Evolutionary conservation across 2,888 invertebrate genomes (phyloP), one percentile per base, ranked within the genome.

Genomic region (Scelioninae gen. 1): DNA sequence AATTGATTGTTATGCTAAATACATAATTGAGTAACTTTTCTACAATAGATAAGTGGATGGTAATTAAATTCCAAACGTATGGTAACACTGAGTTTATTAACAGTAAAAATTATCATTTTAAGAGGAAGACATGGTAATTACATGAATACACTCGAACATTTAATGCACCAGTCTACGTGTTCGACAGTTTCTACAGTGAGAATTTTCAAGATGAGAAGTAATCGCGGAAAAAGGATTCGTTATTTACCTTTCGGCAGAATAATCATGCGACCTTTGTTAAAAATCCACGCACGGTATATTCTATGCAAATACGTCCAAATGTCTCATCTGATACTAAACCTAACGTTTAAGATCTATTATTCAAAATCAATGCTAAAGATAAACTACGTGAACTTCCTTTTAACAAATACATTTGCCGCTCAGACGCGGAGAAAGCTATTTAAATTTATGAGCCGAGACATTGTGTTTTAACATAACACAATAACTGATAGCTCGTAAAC

Each of bases 351-450:
- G 31, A 43, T 69, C 53, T 65, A 75, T 81, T 75, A 75, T 75
- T 58, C 49, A 51, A 65, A 76, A 81, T 81, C 71, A 75, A 80
- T 80, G 23, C 40, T 31, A 47, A 55, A 56, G 74, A 63, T 75
- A 74, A 53, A 66, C 32, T 60, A 69, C 53, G 34, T 16, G 40
- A 69, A 75, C 56, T 75, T 69, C 74, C 51, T 71, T 29, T 40
- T 49, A 63, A 74, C 68, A 69, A 76, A 81, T 47, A 62, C 65
- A 68, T 56, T 69, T 76, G 51, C 23, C 49, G 16, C 51, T 69
- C 23, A 56, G 58, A 82, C 40, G 65, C 62, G 76, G 82, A 82
- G 82, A 82, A 82, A 82, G 82, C 76, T 62, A 72, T 82, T 82
- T 72, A 77, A 82, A 76, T 82, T 82, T 82, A 82, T 60, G 81